phyloP scores from a whole-genome alignment of 1,140 invertebrate genomes.

The Lucilia cuprina region DNA sequence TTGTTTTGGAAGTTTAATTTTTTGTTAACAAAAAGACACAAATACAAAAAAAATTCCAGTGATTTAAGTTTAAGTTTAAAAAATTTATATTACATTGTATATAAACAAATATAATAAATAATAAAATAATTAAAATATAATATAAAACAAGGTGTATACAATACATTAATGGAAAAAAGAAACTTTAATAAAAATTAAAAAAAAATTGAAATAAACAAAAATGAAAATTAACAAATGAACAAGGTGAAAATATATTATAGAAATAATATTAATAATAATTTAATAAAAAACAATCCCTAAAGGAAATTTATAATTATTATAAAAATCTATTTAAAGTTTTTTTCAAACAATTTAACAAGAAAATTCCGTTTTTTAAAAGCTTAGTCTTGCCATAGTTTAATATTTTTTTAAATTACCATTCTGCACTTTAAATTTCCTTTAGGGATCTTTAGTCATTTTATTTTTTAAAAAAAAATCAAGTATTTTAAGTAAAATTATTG shows the following conservation, averaged over 20 bases:
- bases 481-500: background rate
- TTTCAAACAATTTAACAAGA: no score
- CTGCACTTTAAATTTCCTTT: background rate
- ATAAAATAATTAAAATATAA: background rate
- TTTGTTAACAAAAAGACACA: background rate
- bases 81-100: background rate
- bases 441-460: background rate
- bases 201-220: no score
- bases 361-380: no score
- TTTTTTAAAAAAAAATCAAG: background rate
- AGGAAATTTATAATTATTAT: no score
- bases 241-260: background rate
- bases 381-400: no score
- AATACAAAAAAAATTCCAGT: background rate
- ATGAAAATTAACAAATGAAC: background rate
- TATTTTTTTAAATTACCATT: no score
- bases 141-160: background rate
- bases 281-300: no score
- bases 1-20: background rate
- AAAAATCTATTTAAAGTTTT: no score
- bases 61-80: constrained; percentile 4
- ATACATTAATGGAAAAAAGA: background rate
- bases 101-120: background rate
- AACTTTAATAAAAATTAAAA: no score
- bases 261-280: no score